These are phyloP conservation scores for Spicauda simplicius DNA, from an alignment of 2,888 invertebrate genomes.

Conservation along the genomic window DNA sequence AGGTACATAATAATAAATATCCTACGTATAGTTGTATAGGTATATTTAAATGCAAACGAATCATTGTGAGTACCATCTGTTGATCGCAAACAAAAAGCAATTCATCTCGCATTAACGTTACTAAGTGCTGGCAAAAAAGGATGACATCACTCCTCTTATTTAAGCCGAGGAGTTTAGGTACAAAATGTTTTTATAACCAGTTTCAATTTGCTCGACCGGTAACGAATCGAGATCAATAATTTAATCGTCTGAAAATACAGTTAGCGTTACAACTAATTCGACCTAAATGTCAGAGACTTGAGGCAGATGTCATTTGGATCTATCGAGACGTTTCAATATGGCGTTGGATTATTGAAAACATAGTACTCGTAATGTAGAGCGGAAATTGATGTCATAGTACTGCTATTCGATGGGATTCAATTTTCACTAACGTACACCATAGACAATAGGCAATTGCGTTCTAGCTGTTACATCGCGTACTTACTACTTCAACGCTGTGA, in stretches of 20 bases:
- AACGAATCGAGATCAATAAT: constrained; percentile 59
- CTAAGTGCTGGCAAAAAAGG: constrained; percentile 66
- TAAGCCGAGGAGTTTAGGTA: constrained; percentile 29
- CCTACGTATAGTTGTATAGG: constrained; percentile 40
- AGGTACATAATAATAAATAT: constrained; percentile 47
- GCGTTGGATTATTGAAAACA: constrained; percentile 49
- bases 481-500: constrained; percentile 15
- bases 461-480: constrained; percentile 43
- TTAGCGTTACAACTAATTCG: constrained; percentile 66
- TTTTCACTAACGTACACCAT: constrained; percentile 54
- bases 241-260: constrained; percentile 65
- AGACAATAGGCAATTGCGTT: constrained; percentile 60
- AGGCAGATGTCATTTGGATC: constrained; percentile 30
- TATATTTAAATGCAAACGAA: constrained; percentile 60
- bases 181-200: constrained; percentile 50
- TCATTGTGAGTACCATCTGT: constrained; percentile 55
- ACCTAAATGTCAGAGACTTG: constrained; percentile 55
- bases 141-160: constrained; percentile 69
- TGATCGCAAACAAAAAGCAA: constrained; percentile 71
- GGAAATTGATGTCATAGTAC: constrained; percentile 58
- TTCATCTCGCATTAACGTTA: constrained; percentile 70
- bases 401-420: constrained; percentile 54
- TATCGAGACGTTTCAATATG: constrained; percentile 41
- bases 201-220: constrained; percentile 51
- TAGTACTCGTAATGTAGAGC: constrained; percentile 18